phyloP scores from a whole-genome alignment of 2,888 invertebrate species.

The Antheraea yamamai region DNA sequence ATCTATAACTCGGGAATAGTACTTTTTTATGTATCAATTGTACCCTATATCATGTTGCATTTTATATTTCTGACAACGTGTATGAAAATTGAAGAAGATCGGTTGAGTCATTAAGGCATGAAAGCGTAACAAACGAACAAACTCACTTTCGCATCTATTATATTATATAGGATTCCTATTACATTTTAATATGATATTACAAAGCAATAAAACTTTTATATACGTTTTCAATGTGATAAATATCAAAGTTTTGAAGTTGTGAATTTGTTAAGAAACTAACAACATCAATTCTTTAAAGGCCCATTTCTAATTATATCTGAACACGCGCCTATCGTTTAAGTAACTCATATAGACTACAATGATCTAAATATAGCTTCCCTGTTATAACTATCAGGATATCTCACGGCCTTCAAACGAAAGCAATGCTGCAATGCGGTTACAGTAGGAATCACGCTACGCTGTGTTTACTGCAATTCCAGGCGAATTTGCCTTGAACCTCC shows the following conservation, averaged over 20 bases:
- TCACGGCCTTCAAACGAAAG: constrained; percentile 55
- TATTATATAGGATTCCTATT: no score
- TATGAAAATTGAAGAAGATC: no score
- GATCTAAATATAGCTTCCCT: constrained; percentile 38
- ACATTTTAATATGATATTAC: no score
- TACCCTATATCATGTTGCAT: no score
- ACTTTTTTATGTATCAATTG: no score
- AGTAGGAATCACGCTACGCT: constrained; percentile 62
- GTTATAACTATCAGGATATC: constrained; percentile 58
- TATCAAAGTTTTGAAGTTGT: background rate
- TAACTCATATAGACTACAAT: constrained; percentile 21
- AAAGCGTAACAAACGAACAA: no score
- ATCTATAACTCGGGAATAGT: no score
- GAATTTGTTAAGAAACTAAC: background rate
- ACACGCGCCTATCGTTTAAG: constrained; percentile 13
- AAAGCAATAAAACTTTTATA: background rate
- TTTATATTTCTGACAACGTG: no score
- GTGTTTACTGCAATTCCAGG: constrained; percentile 54
- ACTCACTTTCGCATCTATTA: no score
- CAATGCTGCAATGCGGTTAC: constrained; percentile 70
- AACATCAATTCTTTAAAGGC: background rate
- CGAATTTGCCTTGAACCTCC: constrained; percentile 47
- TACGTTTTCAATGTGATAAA: background rate
- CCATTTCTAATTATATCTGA: background rate
- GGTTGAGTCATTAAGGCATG: no score